These are phyloP conservation scores for Temnothorax longispinosus DNA, from an alignment of 1,140 invertebrate genomes.

Conservation along the genomic window DNA sequence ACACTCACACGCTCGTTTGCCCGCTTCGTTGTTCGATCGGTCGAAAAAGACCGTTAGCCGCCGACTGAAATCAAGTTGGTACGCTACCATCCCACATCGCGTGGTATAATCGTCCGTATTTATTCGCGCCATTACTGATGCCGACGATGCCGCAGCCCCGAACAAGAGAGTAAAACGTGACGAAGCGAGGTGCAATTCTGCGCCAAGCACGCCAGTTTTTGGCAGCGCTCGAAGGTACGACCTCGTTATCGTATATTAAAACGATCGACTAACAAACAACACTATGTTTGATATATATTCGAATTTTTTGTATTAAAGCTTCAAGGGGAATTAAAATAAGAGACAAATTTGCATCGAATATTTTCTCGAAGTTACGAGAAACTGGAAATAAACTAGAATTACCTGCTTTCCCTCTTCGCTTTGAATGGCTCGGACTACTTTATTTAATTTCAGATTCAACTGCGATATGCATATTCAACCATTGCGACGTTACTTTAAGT, in stretches of 20 bases:
- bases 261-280: background rate
- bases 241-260: background rate
- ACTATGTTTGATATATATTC: background rate
- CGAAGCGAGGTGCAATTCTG: slow-evolving; percentile 3
- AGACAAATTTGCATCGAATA: background rate
- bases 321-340: background rate
- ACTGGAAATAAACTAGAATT: background rate
- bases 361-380: background rate
- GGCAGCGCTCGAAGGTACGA: background rate
- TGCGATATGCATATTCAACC: background rate
- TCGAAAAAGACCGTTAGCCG: slow-evolving; percentile 64
- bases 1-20: slow-evolving; percentile 61
- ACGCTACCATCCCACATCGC: slow-evolving; percentile 41
- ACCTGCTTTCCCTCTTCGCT: background rate
- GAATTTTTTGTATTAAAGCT: background rate
- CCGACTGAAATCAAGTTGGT: slow-evolving; percentile 50
- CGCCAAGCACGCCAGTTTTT: background rate
- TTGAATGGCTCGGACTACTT: background rate
- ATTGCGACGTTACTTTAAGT: background rate
- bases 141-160: background rate
- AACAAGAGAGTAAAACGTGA: slow-evolving; percentile 25
- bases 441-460: background rate
- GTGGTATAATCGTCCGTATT: slow-evolving; percentile 37
- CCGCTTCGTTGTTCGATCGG: slow-evolving; percentile 34
- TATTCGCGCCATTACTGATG: slow-evolving; percentile 37